Evolutionary conservation across 2,888 invertebrate species (phyloP), one percentile per base, ranked within the genome.

Genomic region (Patella caerulea): DNA sequence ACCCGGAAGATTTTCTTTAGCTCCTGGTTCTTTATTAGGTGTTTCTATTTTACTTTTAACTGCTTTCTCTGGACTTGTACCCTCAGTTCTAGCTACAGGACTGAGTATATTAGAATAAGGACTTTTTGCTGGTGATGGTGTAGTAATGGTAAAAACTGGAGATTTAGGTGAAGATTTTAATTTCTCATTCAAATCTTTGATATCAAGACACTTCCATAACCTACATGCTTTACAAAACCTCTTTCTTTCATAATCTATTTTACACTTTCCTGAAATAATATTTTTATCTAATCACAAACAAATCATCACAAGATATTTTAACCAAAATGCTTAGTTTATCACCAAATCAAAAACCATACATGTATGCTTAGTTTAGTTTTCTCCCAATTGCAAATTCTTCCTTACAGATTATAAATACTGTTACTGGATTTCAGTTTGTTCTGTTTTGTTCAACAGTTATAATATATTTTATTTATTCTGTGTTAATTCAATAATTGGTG

Each of bases 161-260:
- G 72, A 72, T 72, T 45, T 72, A 4, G 52, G 52, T 3, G 53
- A 24, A 24, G 72, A 54, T 54, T 3, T 54, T 7, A 45, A 45
- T 17, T 54, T 53, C 17, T 75, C 69, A 59, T 69, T 53, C 19
- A 75, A 45, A 69, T 72, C 72, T 52, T 52, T 17, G 12, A 52
- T 45, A 17, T 52, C 69, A 19, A 59, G 24, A 90, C 96, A 96
- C 93, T 96, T 94, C 92, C 95, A 95, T 15, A 97, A 93, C 96
- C 97, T 96, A 91, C 97, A 97, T 19, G 96, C 96, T 75, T 95
- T 94, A 92, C 97, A 97, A 29, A 79, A 74, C 29, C 71, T 55
- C 72, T 79, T 82, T 34, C 69, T 81, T 15, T 76, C 79, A 72
- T 77, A 79, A 12, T 34, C 34, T 52, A 84, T 72, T 45, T 74